Base-by-base conservation (phyloP, 2,113 vertebrate genomes). In the Scomber colias region DNA sequence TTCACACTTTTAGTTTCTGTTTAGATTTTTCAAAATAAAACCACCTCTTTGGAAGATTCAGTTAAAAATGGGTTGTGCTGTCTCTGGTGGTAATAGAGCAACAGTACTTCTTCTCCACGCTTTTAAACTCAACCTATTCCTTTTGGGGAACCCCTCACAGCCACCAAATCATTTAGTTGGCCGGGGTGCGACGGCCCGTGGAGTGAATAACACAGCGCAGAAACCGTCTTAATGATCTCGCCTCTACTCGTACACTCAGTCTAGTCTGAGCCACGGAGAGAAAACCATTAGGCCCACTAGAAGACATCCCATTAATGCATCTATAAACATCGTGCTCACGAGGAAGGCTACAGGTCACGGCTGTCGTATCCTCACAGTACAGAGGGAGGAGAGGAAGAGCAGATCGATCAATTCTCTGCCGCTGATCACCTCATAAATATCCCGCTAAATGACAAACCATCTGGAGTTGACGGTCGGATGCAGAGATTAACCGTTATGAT, bases 231-330 rank as follows among this genome's bases (percentile, higher is more conserved):
- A 82, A 88, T 81, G 75, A 85, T 44, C 73, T 53, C 3, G 15
- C 19, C 51, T 61, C 48, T 71, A 48, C 15, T 61, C n/a, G 0
- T 64, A 60, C 70, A 66, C 81, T 80, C 64, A 74, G 86, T 77
- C 83, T 71, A 62, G 55, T 24, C 40, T 63, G 75, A 83, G 81
- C 79, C 71, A 17, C 57, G 53, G 63, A 75, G 76, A 75, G 76
- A 64, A 86, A 88, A 77, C 51, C 84, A 88, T 89, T 79, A 86
- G 51, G 51, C 45, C 27, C 57, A 21, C 55, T 65, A 57, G 69
- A 86, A 54, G 75, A 61, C 78, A 62, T 59, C 75, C 54, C 51
- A 74, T 80, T 70, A 53, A 66, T 79, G 74, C 67, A 49, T 84
- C 79, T 54, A 83, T 69, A 83, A 82, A 84, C 74, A 75, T 21